Evolutionary conservation across 2,113 vertebrate species (phyloP), one percentile per base, ranked within the genome.

Genomic region (Dissostichus mawsoni): DNA sequence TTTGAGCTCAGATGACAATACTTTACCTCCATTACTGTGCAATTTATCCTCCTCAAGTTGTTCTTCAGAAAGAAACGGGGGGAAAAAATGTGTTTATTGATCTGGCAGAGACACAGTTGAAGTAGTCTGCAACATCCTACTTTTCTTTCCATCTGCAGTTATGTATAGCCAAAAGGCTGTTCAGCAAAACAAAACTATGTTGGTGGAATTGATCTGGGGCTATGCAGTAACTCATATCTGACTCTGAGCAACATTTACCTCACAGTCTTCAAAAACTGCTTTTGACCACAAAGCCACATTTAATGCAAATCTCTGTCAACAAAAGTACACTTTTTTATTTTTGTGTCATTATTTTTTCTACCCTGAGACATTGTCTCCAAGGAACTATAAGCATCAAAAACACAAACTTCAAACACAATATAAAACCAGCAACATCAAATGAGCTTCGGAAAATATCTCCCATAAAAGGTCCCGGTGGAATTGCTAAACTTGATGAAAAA

Each of bases 31-130:
- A 8, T 95, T 94, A 91, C 89, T 94, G 86, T 95, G 94, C 88
- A 95, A 92, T 89, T 92, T 94, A 89, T 96, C 94, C 77, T 95
- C 95, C 89, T 96, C 95, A 80, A 95, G 95, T 95, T 95, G 94
- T 92, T 96, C 95, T 95, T 93, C 48, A 73, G 83, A 88, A 81
- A 89, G 80, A 92, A 83, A 93, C 36, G 88, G 75, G 85, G 48
- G 75, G 63, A 80, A 78, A 86, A n/a, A 75, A 74, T 47, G 70
- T 85, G 83, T 92, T 93, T 87, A 95, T 87, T 90, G 88, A 90
- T 85, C 66, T 72, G 73, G 80, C 76, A 87, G 57, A 84, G 82
- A 77, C 56, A 75, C 41, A 56, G 41, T 65, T 74, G 65, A 70
- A 82, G 85, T n/a, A 69, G 61, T 72, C 61, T 79, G 70, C 58